phyloP scores from a whole-genome alignment of 2,797 vertebrate genomes.

The Phalanger gymnotis region DNA sequence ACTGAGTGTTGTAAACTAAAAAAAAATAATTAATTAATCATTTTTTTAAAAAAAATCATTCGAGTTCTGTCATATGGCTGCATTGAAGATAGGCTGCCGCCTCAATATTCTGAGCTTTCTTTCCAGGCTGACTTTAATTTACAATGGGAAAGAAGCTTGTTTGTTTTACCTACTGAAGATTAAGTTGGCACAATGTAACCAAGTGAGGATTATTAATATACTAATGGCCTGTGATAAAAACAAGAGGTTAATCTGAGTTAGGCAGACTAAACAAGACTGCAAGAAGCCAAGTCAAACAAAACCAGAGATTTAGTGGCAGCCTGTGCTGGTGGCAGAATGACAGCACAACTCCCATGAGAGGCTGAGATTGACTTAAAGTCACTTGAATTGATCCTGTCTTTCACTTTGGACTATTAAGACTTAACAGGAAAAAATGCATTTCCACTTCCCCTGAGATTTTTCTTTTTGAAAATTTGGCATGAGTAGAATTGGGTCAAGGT shows the following conservation, averaged over 20 bases:
- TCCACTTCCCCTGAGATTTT: not conserved
- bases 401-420: not conserved
- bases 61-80: not conserved
- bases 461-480: not conserved
- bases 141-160: slow-evolving; percentile 63
- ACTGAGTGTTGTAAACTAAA: no score
- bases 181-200: slow-evolving; percentile 52
- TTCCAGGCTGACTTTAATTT: slow-evolving; percentile 63
- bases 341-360: slow-evolving; percentile 28
- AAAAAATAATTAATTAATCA: no score
- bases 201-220: slow-evolving; percentile 72
- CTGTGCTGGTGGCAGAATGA: slow-evolving; percentile 56
- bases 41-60: no score
- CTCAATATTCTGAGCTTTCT: slow-evolving; percentile 15
- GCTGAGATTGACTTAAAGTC: slow-evolving; percentile 12
- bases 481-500: not conserved
- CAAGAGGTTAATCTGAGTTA: slow-evolving; percentile 71
- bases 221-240: slow-evolving; percentile 80
- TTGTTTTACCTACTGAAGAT: slow-evolving; percentile 2
- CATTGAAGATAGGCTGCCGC: no score
- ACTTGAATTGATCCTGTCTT: slow-evolving; percentile 50
- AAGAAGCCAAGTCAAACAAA: slow-evolving; percentile 78
- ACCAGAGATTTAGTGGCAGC: slow-evolving; percentile 60
- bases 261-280: slow-evolving; percentile 81
- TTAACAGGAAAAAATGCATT: not conserved